Conservation (phyloP, 2,113 vertebrate species). For the Pangasianodon gigas region DNA sequence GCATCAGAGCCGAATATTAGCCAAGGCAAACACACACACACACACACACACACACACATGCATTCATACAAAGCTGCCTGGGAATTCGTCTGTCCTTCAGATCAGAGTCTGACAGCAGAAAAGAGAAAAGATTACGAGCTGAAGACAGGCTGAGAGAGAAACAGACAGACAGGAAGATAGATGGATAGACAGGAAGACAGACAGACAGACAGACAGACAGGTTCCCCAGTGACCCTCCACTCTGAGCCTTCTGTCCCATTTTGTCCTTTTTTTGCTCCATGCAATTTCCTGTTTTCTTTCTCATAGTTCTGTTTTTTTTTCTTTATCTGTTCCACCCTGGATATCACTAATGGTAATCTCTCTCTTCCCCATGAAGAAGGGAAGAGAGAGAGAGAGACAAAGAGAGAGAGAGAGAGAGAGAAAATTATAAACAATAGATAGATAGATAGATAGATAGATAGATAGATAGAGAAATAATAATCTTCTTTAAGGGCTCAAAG, state of each 20-base stretch:
- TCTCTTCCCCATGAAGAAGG: not conserved
- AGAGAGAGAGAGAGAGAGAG: not conserved
- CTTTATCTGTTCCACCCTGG: not conserved
- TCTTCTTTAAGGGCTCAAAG: too few species aligned
- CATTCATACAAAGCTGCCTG: slow-evolving; percentile 42
- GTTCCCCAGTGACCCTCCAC: not conserved
- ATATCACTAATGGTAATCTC: not conserved
- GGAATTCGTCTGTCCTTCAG: slow-evolving; percentile 4
- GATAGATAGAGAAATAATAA: not conserved
- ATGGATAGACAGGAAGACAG: not conserved
- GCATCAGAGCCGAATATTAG: slow-evolving; percentile 29
- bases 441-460: too few species aligned
- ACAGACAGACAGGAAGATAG: not conserved
- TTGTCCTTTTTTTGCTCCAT: not conserved
- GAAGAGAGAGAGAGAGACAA: too few species aligned
- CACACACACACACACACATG: slow-evolving; percentile 35
- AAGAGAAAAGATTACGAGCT: not conserved
- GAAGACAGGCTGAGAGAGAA: not conserved
- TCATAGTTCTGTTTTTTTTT: not conserved
- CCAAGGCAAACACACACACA: slow-evolving; percentile 10
- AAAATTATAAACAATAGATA: too few species aligned
- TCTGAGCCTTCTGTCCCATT: not conserved
- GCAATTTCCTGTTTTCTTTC: not conserved
- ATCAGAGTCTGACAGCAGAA: slow-evolving; percentile 33
- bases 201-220: not conserved